These are phyloP conservation scores for Enteromius viviparus DNA, from an alignment of 2,797 vertebrate species.

Conservation along the genomic window DNA sequence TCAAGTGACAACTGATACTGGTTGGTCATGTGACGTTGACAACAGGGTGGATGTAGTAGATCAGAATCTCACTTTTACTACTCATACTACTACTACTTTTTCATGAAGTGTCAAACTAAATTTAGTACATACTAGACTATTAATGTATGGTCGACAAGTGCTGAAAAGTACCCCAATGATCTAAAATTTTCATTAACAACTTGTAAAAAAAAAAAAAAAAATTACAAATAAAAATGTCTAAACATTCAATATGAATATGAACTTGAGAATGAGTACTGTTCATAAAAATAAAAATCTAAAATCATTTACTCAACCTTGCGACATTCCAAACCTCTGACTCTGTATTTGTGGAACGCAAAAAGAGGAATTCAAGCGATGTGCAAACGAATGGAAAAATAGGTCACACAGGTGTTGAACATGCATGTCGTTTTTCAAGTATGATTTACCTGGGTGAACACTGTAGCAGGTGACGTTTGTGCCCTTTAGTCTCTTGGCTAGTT, in stretches of 20 bases:
- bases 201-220: too few species aligned
- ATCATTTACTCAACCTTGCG: conserved; percentile 5
- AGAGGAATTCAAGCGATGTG: background rate
- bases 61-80: background rate
- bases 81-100: background rate
- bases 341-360: background rate
- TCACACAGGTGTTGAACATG: background rate
- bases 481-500: conserved; percentile 72
- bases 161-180: background rate
- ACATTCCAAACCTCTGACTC: background rate
- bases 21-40: background rate
- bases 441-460: conserved; percentile 76
- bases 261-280: background rate
- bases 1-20: background rate
- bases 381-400: background rate
- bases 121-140: background rate
- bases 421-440: too few species aligned
- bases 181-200: background rate
- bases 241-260: background rate
- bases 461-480: conserved; percentile 73
- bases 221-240: background rate
- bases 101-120: background rate
- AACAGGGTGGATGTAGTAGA: background rate
- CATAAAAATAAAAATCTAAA: background rate
- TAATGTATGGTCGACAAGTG: background rate